A percentile compares a stretch with the other conserved stretches of the same genome.
Evolutionary conservation across 2,888 invertebrate genomes (phyloP).

Genomic region (Mythimna lalbum): DNA sequence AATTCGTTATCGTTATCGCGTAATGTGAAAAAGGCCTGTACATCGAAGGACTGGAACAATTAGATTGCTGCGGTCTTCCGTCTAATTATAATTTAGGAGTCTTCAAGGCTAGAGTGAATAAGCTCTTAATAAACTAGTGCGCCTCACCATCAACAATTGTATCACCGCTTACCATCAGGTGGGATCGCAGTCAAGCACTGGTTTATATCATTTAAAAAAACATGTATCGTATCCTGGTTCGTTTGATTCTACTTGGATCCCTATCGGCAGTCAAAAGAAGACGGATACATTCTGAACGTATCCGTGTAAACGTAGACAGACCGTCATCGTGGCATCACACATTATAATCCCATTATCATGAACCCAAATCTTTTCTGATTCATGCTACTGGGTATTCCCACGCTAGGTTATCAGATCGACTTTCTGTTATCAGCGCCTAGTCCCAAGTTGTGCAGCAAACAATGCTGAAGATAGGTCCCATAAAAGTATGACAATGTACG

Average conservation of each 20-base stretch:
- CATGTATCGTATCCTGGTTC: too few relatives aligned
- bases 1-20: too few relatives aligned
- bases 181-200: too few relatives aligned
- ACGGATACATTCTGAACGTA: not conserved
- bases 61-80: too few relatives aligned
- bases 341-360: conserved; percentile 17
- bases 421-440: conserved; percentile 29
- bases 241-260: not conserved
- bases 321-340: not conserved
- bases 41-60: too few relatives aligned
- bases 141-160: too few relatives aligned
- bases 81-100: too few relatives aligned
- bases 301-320: not conserved
- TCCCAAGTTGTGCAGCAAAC: not conserved
- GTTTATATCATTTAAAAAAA: too few relatives aligned
- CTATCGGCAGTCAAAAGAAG: not conserved
- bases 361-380: conserved; percentile 14
- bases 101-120: too few relatives aligned
- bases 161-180: too few relatives aligned
- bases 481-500: conserved; percentile 14
- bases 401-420: conserved; percentile 28
- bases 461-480: conserved; percentile 22
- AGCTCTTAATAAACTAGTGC: too few relatives aligned
- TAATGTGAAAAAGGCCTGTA: too few relatives aligned
- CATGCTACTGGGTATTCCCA: conserved; percentile 42